A percentile compares a stretch with the other conserved stretches of the same genome.
These are phyloP conservation scores for Eucidaris tribuloides DNA, from an alignment of 35 echinoderm and acorn worm species.

Conservation along the genomic window DNA sequence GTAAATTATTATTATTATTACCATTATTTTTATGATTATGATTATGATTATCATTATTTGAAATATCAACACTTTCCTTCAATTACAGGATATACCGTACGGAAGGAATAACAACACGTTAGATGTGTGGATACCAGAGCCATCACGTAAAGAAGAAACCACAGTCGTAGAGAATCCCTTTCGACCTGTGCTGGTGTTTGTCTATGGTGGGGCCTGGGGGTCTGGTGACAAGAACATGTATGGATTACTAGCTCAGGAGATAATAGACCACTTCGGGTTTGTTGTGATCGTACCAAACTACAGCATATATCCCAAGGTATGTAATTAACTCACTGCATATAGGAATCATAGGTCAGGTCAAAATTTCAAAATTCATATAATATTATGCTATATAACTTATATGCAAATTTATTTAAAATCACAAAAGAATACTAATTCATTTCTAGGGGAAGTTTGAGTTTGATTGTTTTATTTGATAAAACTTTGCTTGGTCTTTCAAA, in stretches of 20 bases:
- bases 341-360: too few relatives aligned
- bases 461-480: too few relatives aligned
- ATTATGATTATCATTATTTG: too few relatives aligned
- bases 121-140: conserved; percentile 49
- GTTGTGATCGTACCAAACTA: conserved; percentile 66
- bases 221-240: conserved; percentile 70
- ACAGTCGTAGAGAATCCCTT: background rate
- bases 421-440: too few relatives aligned
- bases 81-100: conserved; percentile 46
- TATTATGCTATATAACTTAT: too few relatives aligned
- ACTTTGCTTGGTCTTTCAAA: too few relatives aligned
- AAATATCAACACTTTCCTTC: conserved; percentile 13
- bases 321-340: background rate
- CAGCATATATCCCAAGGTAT: conserved; percentile 66
- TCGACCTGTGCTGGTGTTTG: conserved; percentile 45
- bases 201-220: conserved; percentile 79
- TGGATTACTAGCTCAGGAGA: conserved; percentile 50
- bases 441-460: too few relatives aligned
- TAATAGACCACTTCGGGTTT: conserved; percentile 37
- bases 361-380: too few relatives aligned
- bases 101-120: conserved; percentile 55
- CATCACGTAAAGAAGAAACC: background rate
- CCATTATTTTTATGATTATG: too few relatives aligned
- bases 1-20: too few relatives aligned
- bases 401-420: too few relatives aligned